Evolutionary conservation across 1,140 invertebrate species (phyloP).

Genomic region (Drosophila orosa): DNA sequence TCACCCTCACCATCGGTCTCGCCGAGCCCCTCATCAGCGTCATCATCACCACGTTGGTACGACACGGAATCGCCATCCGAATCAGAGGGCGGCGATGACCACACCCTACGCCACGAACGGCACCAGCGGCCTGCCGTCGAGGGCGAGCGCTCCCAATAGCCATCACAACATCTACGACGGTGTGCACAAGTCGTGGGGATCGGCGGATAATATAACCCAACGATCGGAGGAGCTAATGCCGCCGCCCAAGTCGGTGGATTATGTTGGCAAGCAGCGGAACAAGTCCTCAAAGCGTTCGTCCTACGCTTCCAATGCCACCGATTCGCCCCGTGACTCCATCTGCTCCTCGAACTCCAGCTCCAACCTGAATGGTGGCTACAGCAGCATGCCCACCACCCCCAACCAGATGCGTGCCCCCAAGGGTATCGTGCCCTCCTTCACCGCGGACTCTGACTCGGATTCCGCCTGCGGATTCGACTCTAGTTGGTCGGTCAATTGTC

Average conservation of each 20-base stretch:
- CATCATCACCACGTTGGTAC: slow-evolving; percentile 81
- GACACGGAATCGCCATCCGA: slow-evolving; percentile 77
- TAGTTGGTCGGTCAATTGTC: slow-evolving; percentile 86
- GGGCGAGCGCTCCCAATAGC: slow-evolving; percentile 72
- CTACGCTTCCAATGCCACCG: slow-evolving; percentile 84
- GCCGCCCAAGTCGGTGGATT: slow-evolving; percentile 88
- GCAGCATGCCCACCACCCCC: slow-evolving; percentile 87
- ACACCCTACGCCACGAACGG: slow-evolving; percentile 65
- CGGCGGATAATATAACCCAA: slow-evolving; percentile 91
- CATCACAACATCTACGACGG: slow-evolving; percentile 85
- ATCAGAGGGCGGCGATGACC: slow-evolving; percentile 69
- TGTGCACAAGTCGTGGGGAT: slow-evolving; percentile 92
- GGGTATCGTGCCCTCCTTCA: slow-evolving; percentile 56
- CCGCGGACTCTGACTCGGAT: slow-evolving; percentile 89
- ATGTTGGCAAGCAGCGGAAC: slow-evolving; percentile 86
- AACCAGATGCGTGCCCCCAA: slow-evolving; percentile 85
- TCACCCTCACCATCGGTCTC: slow-evolving; percentile 80
- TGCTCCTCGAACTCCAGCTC: slow-evolving; percentile 76
- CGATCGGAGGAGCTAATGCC: slow-evolving; percentile 87
- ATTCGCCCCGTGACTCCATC: slow-evolving; percentile 78
- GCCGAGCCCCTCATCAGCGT: slow-evolving; percentile 84
- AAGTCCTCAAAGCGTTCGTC: slow-evolving; percentile 86
- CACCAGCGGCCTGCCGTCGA: slow-evolving; percentile 36
- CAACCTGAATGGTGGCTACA: slow-evolving; percentile 82
- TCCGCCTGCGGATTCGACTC: slow-evolving; percentile 92